Evolutionary conservation across 2,888 invertebrate species (phyloP).

Genomic region (Lissonota sp.): DNA sequence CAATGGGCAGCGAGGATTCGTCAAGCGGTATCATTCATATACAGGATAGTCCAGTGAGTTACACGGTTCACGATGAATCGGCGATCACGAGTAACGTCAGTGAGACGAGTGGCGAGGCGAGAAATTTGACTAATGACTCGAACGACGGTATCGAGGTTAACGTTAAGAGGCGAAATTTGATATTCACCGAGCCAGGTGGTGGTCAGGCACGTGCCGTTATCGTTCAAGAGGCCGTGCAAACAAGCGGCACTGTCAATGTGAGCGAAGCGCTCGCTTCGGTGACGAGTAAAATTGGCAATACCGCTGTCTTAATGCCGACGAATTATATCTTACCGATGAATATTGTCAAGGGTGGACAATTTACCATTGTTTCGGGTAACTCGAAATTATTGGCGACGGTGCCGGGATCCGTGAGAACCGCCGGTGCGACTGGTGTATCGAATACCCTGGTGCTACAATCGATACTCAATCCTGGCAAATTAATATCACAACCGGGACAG

Average conservation of each 20-base stretch:
- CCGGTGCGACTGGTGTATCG: constrained; percentile 83
- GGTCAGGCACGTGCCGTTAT: constrained; percentile 80
- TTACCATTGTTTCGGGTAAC: constrained; percentile 89
- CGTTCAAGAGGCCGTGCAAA: constrained; percentile 80
- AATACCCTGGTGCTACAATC: constrained; percentile 89
- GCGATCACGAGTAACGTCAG: constrained; percentile 65
- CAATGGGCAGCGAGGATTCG: constrained; percentile 91
- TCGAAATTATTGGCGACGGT: constrained; percentile 85
- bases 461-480: constrained; percentile 87
- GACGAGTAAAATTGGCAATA: constrained; percentile 86
- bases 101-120: constrained; percentile 75
- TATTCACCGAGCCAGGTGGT: constrained; percentile 78
- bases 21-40: constrained; percentile 87
- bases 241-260: constrained; percentile 81
- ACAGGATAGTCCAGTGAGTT: constrained; percentile 83
- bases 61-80: constrained; percentile 79
- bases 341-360: constrained; percentile 89
- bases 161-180: constrained; percentile 78
- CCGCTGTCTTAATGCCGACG: constrained; percentile 88
- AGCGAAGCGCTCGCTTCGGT: constrained; percentile 88
- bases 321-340: constrained; percentile 90
- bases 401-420: constrained; percentile 75
- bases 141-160: constrained; percentile 78
- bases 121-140: constrained; percentile 79
- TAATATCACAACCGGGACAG: constrained; percentile 77